phyloP scores from a whole-genome alignment of 2,113 vertebrate species.

The Melanerpes aurifrons region DNA sequence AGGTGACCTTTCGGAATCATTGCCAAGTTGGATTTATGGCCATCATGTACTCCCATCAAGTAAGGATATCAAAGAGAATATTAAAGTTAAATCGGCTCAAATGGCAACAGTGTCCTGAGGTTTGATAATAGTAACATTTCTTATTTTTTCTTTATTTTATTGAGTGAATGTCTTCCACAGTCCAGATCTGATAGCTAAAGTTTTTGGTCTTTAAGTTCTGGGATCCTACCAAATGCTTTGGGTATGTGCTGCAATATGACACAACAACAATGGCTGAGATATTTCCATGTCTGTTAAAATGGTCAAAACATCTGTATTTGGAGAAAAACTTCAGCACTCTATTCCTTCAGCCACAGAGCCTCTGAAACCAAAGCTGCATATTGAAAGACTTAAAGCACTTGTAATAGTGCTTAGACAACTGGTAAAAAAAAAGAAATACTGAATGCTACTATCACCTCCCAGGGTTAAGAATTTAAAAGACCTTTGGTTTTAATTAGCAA shows the following conservation, averaged over 20 bases:
- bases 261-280: neutral
- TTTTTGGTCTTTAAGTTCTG: neutral
- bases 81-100: neutral
- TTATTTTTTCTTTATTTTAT: constrained; percentile 21
- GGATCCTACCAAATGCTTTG: neutral
- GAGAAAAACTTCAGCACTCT: neutral
- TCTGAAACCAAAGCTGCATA: neutral
- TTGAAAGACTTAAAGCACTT: neutral
- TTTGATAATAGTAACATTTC: constrained; percentile 9
- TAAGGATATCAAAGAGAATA: constrained; percentile 34
- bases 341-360: neutral
- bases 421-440: neutral
- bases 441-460: neutral
- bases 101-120: neutral
- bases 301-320: neutral
- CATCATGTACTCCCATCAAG: constrained; percentile 38
- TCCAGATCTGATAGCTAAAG: neutral
- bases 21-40: constrained; percentile 59
- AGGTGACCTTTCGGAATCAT: constrained; percentile 70
- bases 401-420: neutral
- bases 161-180: neutral
- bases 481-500: neutral
- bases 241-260: neutral
- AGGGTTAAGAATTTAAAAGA: neutral
- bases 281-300: neutral